phyloP scores from a whole-genome alignment of 2,113 vertebrate genomes.

The Prionailurus bengalensis region DNA sequence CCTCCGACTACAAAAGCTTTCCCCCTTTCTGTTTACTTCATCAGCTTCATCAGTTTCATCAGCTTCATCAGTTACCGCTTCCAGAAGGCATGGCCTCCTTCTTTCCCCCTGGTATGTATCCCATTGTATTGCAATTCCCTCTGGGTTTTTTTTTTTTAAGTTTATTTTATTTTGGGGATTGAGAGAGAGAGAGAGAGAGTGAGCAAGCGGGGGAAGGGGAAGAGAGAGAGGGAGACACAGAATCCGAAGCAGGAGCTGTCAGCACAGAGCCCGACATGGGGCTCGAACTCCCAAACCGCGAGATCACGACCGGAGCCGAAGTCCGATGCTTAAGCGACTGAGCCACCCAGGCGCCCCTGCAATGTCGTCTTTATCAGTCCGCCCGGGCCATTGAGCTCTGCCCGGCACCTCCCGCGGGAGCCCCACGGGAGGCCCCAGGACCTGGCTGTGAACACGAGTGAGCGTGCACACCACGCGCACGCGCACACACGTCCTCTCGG shows the following conservation, averaged over 20 bases:
- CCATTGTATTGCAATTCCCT: neutral
- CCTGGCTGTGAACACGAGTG: neutral
- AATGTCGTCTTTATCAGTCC: neutral
- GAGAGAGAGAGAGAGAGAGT: too few species aligned
- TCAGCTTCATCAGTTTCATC: neutral
- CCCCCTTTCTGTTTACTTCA: neutral
- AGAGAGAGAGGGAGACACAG: too few species aligned
- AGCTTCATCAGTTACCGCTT: neutral
- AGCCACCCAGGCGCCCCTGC: too few species aligned
- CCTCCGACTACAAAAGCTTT: neutral
- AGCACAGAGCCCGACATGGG: too few species aligned
- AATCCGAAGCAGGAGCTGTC: too few species aligned
- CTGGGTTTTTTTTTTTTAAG: neutral
- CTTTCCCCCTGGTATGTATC: neutral
- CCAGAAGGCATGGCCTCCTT: neutral
- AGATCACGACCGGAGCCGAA: too few species aligned
- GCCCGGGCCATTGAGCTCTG: neutral
- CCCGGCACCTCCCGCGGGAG: rapidly evolving
- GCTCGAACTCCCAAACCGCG: too few species aligned
- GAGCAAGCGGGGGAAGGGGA: too few species aligned
- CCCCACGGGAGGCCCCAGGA: neutral
- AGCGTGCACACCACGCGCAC: rapidly evolving
- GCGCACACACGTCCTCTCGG: neutral
- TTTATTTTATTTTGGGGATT: too few species aligned
- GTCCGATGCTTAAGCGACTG: too few species aligned